Percentiles rank a stretch among this genome's conserved stretches.
These are phyloP conservation scores for Hymenopus coronatus DNA, from an alignment of 2,888 invertebrate species.

Conservation along the genomic window DNA sequence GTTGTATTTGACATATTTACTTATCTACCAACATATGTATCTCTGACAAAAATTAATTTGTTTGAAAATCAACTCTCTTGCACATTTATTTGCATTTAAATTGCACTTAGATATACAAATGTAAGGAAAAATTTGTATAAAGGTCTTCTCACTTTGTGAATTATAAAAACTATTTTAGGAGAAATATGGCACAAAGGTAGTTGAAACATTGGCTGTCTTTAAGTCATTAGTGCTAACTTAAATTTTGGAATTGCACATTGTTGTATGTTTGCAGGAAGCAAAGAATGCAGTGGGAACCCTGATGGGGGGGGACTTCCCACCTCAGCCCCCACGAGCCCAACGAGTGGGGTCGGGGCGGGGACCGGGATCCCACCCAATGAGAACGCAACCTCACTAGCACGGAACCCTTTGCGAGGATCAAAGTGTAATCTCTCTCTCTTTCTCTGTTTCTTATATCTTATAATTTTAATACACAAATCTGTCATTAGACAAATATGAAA, in stretches of 20 bases:
- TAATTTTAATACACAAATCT: not conserved
- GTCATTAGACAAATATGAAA: not conserved
- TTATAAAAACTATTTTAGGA: conserved; percentile 39
- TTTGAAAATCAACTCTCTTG: no score
- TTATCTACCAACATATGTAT: no score
- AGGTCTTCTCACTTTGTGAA: no score
- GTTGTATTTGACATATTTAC: no score
- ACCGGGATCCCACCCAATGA: conserved; percentile 36
- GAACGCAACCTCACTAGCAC: conserved; percentile 52
- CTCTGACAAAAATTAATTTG: no score
- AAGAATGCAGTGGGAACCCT: conserved; percentile 59
- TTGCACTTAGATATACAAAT: not conserved
- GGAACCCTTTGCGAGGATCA: conserved; percentile 77
- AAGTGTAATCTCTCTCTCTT: conserved; percentile 61
- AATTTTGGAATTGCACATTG: conserved; percentile 27
- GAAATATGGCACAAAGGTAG: conserved; percentile 20
- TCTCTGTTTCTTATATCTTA: conserved; percentile 9
- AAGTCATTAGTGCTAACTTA: not conserved
- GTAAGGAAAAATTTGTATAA: not conserved
- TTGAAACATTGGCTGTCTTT: not conserved
- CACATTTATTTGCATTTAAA: no score
- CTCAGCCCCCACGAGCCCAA: conserved; percentile 47
- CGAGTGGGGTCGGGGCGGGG: conserved; percentile 37
- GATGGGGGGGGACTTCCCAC: conserved; percentile 67
- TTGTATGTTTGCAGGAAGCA: conserved; percentile 58